A percentile compares a stretch with the other conserved stretches of the same genome.
phyloP scores from a whole-genome alignment of 1,140 invertebrate genomes.

The Leptopilina boulardi region DNA sequence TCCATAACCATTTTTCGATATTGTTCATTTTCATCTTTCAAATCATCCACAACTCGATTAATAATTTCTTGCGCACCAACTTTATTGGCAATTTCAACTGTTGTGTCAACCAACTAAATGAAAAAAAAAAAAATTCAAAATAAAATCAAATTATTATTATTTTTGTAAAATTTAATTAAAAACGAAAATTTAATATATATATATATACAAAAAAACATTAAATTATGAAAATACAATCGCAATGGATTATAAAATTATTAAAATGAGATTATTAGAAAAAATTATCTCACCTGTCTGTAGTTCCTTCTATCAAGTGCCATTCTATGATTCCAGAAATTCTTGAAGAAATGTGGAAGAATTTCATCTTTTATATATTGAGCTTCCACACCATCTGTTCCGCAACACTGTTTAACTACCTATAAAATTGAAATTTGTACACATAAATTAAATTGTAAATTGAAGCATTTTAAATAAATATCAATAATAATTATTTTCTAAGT shows the following conservation, averaged over 20 bases:
- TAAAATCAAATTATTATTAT: conserved; percentile 25
- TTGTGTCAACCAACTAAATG: conserved; percentile 94
- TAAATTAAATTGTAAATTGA: neutral
- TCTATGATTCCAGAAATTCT: conserved; percentile 99
- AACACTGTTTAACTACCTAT: conserved; percentile 99
- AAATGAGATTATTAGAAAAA: conserved; percentile 6
- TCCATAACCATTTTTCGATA: conserved; percentile 99
- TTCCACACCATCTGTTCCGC: conserved; percentile 99
- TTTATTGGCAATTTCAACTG: conserved; percentile 99
- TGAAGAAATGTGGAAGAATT: conserved; percentile 99
- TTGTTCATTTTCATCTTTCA: conserved; percentile 99
- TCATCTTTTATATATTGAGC: conserved; percentile 99
- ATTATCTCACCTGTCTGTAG: conserved; percentile 86
- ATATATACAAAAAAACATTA: too few species aligned
- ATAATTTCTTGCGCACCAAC: conserved; percentile 99
- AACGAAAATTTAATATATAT: neutral
- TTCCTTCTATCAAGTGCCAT: conserved; percentile 99
- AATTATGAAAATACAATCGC: too few species aligned
- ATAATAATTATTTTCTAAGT: too few species aligned
- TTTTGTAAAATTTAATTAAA: neutral
- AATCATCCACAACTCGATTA: conserved; percentile 97
- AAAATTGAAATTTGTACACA: conserved; percentile 61
- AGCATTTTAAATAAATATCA: too few species aligned
- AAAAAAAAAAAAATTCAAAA: too few species aligned
- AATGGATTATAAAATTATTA: conserved; percentile 35